Percentiles rank a stretch among this genome's conserved stretches.
Conservation (phyloP, 1,140 invertebrate species). For the Bombus turneri region DNA sequence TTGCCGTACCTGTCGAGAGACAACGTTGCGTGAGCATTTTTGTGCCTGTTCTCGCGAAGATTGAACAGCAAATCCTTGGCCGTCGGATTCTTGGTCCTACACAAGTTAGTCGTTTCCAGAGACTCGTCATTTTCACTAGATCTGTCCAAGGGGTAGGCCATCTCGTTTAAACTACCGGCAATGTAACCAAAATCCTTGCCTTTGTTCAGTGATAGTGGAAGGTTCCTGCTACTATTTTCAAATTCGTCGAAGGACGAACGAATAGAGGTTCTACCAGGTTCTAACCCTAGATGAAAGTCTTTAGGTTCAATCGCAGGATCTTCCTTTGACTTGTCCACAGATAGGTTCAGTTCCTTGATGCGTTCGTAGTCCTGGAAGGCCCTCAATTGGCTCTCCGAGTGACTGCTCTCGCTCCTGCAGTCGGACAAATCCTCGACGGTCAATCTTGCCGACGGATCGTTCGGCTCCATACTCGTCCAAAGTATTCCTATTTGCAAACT, state of each 20-base stretch:
- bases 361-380: slow-evolving; percentile 71
- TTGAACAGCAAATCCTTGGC: slow-evolving; percentile 70
- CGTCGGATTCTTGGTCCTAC: slow-evolving; percentile 63
- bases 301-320: slow-evolving; percentile 54
- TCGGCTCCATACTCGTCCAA: slow-evolving; percentile 71
- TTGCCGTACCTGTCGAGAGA: slow-evolving; percentile 59
- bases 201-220: slow-evolving; percentile 68
- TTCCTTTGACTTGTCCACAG: slow-evolving; percentile 64
- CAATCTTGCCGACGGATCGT: slow-evolving; percentile 69
- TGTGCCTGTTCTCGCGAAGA: slow-evolving; percentile 65
- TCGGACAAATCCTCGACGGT: slow-evolving; percentile 78
- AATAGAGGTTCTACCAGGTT: slow-evolving; percentile 42
- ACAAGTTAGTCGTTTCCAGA: slow-evolving; percentile 43
- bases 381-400: slow-evolving; percentile 65
- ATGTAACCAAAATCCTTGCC: slow-evolving; percentile 65
- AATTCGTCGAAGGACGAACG: slow-evolving; percentile 63
- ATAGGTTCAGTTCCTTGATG: slow-evolving; percentile 70
- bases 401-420: slow-evolving; percentile 75
- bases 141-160: slow-evolving; percentile 64
- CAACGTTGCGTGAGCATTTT: slow-evolving; percentile 59
- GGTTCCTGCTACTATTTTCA: slow-evolving; percentile 51
- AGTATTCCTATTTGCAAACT: not conserved
- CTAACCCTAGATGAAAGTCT: slow-evolving; percentile 58
- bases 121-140: slow-evolving; percentile 63
- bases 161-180: slow-evolving; percentile 43